These are phyloP conservation scores for Biston stratarius DNA, from an alignment of 2,888 invertebrate genomes.

Conservation along the genomic window DNA sequence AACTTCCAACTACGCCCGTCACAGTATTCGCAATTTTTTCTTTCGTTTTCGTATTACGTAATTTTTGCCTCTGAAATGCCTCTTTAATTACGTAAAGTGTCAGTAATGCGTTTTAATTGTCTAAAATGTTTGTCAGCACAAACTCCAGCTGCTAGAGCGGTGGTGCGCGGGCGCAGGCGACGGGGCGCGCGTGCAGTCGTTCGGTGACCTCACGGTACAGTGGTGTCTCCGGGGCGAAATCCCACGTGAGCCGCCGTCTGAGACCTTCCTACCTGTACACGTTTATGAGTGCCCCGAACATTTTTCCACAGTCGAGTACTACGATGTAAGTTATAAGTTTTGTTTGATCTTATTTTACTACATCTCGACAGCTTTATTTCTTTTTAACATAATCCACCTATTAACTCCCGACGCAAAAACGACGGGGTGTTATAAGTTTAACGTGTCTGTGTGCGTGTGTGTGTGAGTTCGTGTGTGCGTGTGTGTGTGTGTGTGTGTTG, in stretches of 20 bases:
- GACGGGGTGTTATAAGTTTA: no score
- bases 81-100: no score
- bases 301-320: slow-evolving; percentile 94
- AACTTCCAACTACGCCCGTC: no score
- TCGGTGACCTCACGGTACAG: slow-evolving; percentile 88
- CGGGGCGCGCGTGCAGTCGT: slow-evolving; percentile 75
- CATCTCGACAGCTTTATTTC: no score
- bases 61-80: no score
- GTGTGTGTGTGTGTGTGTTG: no score
- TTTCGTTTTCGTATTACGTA: no score
- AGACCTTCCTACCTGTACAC: slow-evolving; percentile 89
- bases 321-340: slow-evolving; percentile 85
- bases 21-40: no score
- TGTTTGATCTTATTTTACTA: neutral
- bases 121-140: slow-evolving; percentile 82
- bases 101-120: neutral
- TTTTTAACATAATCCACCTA: no score
- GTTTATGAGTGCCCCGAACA: slow-evolving; percentile 93
- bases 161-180: slow-evolving; percentile 80
- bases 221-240: slow-evolving; percentile 90
- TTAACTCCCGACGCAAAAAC: no score
- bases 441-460: no score
- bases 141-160: slow-evolving; percentile 89
- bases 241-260: slow-evolving; percentile 85
- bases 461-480: no score